These are phyloP conservation scores for Andinoacara biseriatus DNA, from an alignment of 2,113 vertebrate genomes.

Conservation along the genomic window DNA sequence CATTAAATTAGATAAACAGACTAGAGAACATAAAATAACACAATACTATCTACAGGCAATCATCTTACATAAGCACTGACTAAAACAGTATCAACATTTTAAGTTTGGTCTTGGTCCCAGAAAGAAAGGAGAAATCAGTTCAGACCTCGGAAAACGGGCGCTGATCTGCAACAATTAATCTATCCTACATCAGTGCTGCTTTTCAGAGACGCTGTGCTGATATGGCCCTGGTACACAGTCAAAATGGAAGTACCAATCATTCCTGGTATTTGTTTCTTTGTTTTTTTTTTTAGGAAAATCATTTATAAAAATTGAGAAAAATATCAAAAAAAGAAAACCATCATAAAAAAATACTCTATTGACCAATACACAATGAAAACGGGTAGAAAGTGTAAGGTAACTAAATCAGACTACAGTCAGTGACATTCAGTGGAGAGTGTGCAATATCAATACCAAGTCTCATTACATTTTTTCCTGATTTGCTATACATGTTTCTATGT, in stretches of 20 bases:
- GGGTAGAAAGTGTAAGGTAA: constrained; percentile 61
- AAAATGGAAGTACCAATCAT: constrained; percentile 72
- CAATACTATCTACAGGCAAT: constrained; percentile 60
- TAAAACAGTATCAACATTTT: constrained; percentile 74
- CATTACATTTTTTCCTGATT: constrained; percentile 45
- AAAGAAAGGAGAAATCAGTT: constrained; percentile 60
- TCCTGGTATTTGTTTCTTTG: constrained; percentile 36
- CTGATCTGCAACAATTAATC: constrained; percentile 21
- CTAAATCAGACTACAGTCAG: constrained; percentile 42
- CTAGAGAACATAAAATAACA: constrained; percentile 48
- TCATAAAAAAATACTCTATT: constrained; percentile 82
- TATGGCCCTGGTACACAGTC: constrained; percentile 56
- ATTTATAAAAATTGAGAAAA: constrained; percentile 80
- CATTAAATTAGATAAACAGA: constrained; percentile 65
- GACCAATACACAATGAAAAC: constrained; percentile 65
- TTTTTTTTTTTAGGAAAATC: constrained; percentile 65
- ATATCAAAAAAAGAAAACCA: constrained; percentile 82
- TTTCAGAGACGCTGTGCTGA: constrained; percentile 30
- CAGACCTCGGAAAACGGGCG: constrained; percentile 27
- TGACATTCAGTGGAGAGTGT: constrained; percentile 69
- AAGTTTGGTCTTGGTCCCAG: constrained; percentile 76
- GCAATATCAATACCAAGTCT: constrained; percentile 41
- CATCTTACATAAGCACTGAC: constrained; percentile 60
- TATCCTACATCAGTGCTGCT: background rate
- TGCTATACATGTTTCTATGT: constrained; percentile 11